These are phyloP conservation scores for Andinoacara biseriatus DNA, from an alignment of 2,113 vertebrate species.

Conservation along the genomic window DNA sequence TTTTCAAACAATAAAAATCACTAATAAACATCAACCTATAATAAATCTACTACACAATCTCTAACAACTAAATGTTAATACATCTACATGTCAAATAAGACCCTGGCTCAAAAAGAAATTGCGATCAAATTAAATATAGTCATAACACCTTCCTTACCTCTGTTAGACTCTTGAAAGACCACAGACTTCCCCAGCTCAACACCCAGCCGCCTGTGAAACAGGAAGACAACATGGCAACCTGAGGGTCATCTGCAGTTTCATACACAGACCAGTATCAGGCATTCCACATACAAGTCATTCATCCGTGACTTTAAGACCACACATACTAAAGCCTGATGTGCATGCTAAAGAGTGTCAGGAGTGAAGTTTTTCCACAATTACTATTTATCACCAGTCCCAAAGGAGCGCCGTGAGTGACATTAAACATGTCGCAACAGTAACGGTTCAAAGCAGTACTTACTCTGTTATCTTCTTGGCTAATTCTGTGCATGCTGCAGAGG, in stretches of 20 bases:
- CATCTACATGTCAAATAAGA: background rate
- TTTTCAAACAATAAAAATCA: background rate
- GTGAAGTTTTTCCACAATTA: background rate
- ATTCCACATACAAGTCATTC: background rate
- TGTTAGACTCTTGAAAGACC: slow-evolving; percentile 96
- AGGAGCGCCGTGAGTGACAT: background rate
- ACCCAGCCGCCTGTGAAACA: slow-evolving; percentile 86
- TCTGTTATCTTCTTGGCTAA: slow-evolving; percentile 95
- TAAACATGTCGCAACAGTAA: background rate
- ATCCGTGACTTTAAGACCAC: background rate
- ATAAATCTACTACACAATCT: background rate
- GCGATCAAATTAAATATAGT: background rate
- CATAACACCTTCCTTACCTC: slow-evolving; percentile 82
- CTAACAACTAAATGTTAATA: background rate
- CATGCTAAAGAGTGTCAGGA: background rate
- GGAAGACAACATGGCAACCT: background rate
- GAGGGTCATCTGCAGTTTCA: background rate
- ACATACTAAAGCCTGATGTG: background rate
- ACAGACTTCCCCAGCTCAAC: slow-evolving; percentile 96
- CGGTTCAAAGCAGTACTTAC: slow-evolving; percentile 71
- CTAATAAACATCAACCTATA: background rate
- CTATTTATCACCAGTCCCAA: background rate
- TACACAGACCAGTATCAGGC: background rate
- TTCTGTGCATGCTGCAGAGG: slow-evolving; percentile 92
- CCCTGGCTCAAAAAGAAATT: background rate